These are phyloP conservation scores for Cheilosia impressa DNA, from an alignment of 2,888 invertebrate genomes.

Conservation along the genomic window DNA sequence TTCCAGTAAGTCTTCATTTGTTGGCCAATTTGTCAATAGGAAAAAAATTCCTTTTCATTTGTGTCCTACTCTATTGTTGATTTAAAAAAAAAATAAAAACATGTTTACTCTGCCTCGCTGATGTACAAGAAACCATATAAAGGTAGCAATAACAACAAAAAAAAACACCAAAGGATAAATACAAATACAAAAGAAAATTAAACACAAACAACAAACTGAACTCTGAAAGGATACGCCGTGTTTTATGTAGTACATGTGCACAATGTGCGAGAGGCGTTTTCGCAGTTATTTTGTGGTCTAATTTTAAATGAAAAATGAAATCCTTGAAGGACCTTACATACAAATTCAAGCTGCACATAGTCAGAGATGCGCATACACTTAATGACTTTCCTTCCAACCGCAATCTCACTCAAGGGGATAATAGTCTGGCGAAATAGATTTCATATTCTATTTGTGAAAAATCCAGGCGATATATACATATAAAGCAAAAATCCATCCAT, in stretches of 20 bases:
- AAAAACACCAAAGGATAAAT: slow-evolving; percentile 13
- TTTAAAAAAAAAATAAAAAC: slow-evolving; percentile 7
- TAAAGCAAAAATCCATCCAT: not conserved
- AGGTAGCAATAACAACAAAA: slow-evolving; percentile 2
- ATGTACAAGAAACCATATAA: slow-evolving; percentile 6
- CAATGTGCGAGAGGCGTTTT: not conserved
- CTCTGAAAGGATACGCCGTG: slow-evolving; percentile 9
- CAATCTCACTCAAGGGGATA: slow-evolving; percentile 13
- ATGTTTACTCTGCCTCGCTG: slow-evolving; percentile 3
- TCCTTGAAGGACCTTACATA: not conserved
- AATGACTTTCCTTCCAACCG: not conserved
- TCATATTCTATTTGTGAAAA: slow-evolving; percentile 31
- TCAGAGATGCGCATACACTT: not conserved
- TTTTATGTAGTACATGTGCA: not conserved
- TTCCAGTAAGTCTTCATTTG: not conserved
- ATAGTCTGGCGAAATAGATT: slow-evolving; percentile 28
- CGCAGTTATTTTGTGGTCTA: not conserved
- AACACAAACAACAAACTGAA: slow-evolving; percentile 25
- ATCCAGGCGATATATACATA: not conserved
- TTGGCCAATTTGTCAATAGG: slow-evolving; percentile 22
- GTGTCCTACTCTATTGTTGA: slow-evolving; percentile 16
- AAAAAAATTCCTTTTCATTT: slow-evolving; percentile 9
- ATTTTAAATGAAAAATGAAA: not conserved
- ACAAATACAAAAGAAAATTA: slow-evolving; percentile 33
- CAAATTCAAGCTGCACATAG: not conserved